A percentile compares a stretch with the other conserved stretches of the same genome.
These are phyloP conservation scores for human (Homo sapiens) DNA, from an alignment of 2,113 vertebrate species.

Conservation along the genomic window DNA sequence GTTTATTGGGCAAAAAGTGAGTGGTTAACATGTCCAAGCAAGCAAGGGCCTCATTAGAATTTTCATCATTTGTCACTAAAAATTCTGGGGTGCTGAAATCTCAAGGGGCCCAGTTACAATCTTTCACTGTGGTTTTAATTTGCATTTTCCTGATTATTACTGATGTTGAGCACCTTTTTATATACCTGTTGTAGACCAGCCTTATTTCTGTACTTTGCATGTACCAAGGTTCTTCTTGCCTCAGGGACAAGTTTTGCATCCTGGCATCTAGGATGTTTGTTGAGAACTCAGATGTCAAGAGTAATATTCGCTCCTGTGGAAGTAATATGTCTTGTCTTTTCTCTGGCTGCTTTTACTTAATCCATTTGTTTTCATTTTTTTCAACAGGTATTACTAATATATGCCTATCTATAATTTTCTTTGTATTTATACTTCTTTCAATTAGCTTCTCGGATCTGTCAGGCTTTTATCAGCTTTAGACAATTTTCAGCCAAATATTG, in stretches of 20 bases:
- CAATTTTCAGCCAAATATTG: not conserved
- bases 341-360: not conserved
- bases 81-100: too few species aligned
- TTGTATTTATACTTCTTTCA: not conserved
- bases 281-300: not conserved
- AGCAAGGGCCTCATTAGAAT: too few species aligned
- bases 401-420: not conserved
- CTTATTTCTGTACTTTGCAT: not conserved
- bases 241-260: not conserved
- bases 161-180: not conserved
- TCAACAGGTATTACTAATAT: not conserved
- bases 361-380: not conserved
- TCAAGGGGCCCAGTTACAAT: too few species aligned
- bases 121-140: not conserved
- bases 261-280: not conserved
- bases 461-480: not conserved
- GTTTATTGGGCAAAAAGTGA: too few species aligned
- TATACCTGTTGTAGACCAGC: not conserved
- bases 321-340: not conserved
- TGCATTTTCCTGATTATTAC: not conserved
- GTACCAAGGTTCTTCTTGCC: not conserved
- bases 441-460: not conserved
- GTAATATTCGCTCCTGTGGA: not conserved
- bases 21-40: too few species aligned
- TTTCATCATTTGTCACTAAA: too few species aligned